Percentiles rank a stretch among this genome's conserved stretches.
Evolutionary conservation across 2,113 vertebrate genomes (phyloP).

Genomic region (Zapus hudsonius): DNA sequence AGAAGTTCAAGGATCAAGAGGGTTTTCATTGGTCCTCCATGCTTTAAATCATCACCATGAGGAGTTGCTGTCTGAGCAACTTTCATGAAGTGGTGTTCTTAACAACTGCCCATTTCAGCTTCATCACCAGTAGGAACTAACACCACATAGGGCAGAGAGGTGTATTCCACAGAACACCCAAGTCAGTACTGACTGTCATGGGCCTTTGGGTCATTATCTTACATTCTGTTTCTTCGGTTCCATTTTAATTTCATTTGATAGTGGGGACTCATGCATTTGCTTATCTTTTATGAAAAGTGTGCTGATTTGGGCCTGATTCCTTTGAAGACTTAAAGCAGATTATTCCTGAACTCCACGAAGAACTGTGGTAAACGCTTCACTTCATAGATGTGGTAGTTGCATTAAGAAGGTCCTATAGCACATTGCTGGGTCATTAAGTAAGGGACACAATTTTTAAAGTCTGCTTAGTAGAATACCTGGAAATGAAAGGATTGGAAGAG

Average conservation of each 20-base stretch:
- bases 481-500: neutral
- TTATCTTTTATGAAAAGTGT: neutral
- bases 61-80: neutral
- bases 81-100: neutral
- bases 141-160: no score
- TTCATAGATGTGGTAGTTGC: neutral
- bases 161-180: fast-evolving
- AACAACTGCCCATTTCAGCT: neutral
- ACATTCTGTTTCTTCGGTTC: neutral
- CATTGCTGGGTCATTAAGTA: neutral
- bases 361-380: neutral
- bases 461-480: neutral
- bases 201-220: neutral
- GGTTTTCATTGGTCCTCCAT: neutral
- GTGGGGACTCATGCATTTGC: neutral
- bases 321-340: neutral
- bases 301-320: neutral
- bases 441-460: neutral
- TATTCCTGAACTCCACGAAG: neutral
- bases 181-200: neutral
- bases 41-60: neutral
- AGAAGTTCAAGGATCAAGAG: neutral
- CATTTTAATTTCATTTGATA: neutral
- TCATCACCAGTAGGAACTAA: no score
- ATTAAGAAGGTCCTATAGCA: neutral